These are phyloP conservation scores for Dendroctonus valens DNA, from an alignment of 1,140 invertebrate species.

Conservation along the genomic window DNA sequence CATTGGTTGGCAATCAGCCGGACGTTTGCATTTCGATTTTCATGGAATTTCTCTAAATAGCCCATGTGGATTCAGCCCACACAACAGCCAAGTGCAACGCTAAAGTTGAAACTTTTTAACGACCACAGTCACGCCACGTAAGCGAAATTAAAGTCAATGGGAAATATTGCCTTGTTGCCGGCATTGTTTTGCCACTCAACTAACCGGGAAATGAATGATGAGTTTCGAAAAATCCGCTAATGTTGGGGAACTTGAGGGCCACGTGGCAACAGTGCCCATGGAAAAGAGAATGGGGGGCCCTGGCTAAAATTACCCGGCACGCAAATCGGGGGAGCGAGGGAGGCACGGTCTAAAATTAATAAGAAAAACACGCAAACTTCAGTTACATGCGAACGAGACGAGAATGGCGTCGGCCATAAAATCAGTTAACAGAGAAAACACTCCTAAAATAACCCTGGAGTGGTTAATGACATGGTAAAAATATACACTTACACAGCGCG, in stretches of 20 bases:
- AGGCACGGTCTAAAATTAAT: conserved; percentile 27
- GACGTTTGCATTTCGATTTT: conserved; percentile 8
- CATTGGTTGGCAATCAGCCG: too few species aligned
- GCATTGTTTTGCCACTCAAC: background rate
- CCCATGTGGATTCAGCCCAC: background rate
- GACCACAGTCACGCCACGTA: conserved; percentile 25
- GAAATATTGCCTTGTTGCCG: conserved; percentile 10
- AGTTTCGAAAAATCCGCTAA: background rate
- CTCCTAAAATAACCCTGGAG: conserved; percentile 20
- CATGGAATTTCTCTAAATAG: conserved; percentile 12
- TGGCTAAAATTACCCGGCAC: conserved; percentile 24
- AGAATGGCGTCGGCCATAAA: conserved; percentile 22
- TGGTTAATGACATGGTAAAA: conserved; percentile 27
- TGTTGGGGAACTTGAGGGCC: background rate
- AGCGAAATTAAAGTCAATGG: conserved; percentile 25
- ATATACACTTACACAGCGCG: conserved; percentile 8
- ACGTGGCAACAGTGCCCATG: conserved; percentile 9
- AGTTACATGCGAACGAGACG: conserved; percentile 12
- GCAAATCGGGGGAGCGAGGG: conserved; percentile 11
- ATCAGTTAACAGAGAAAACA: conserved; percentile 27
- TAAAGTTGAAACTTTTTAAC: conserved; percentile 18
- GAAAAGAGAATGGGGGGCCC: conserved; percentile 5
- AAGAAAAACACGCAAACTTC: conserved; percentile 19
- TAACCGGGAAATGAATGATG: background rate
- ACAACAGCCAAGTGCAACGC: conserved; percentile 14